Base-by-base conservation (phyloP, 2,888 invertebrate species). In the Eristalis arbustorum region DNA sequence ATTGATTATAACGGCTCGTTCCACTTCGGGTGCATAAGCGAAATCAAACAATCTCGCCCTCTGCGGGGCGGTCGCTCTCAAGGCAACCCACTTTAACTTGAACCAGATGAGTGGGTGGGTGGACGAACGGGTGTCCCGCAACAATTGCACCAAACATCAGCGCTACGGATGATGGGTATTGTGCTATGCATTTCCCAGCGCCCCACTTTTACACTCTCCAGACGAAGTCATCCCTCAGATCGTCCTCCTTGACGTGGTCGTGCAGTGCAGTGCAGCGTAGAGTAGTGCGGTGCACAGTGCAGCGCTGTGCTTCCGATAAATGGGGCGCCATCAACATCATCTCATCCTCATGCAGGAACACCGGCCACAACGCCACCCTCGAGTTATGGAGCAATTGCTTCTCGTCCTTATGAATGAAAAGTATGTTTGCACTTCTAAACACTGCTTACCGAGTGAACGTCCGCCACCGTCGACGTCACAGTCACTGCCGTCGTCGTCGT, bases 1-100 rank as follows among this genome's bases (percentile, higher is more conserved):
- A 87, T 87, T 78, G 85, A 87, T 87, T 87, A 87, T 82, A 74
- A 72, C 63, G 71, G 66, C 78, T 37, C 49, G 78, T 78, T 87
- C 62, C 80, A 80, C 74, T 74, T 74, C 22, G 56, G 42, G 34
- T 66, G 62, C 77, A 71, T 61, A 85, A 71, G 62, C 69, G 64
- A 81, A 85, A 72, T 77, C 74, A 82, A 78, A 78, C 78, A 78
- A 62, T 66, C 69, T 56, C 22, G 63, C 63, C 57, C 62, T 13
- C n/a, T n/a, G n/a, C n/a, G n/a, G n/a, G n/a, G n/a, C n/a, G n/a
- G n/a, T n/a, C n/a, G n/a, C 64, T 62, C 31, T 64, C 14, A 40
- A 31, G 34, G 37, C 56, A 37, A 22, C 23, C 64, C 42, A 25
- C 56, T 59, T 56, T 25, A 25, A 31, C 31, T 57, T 42, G 61